These are phyloP conservation scores for Pantherophis guttatus DNA, from an alignment of 2,113 vertebrate species.

Conservation along the genomic window DNA sequence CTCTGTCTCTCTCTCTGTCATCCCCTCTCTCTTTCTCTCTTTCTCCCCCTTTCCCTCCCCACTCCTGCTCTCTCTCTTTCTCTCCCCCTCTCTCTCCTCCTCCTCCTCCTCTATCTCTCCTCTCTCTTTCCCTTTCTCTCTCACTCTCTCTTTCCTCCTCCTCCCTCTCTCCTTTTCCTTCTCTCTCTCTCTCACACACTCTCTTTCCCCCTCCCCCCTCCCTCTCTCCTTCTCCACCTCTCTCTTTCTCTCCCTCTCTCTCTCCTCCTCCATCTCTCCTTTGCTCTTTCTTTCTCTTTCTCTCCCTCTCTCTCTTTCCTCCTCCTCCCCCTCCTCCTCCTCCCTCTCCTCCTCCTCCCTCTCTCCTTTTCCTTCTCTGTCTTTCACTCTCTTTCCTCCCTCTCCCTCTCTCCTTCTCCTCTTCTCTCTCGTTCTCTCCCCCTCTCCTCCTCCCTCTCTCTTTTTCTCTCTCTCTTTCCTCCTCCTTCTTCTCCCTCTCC, in stretches of 20 bases:
- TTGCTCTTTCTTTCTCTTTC: too few relatives aligned
- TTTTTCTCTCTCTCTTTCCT: background rate
- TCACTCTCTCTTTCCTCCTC: too few relatives aligned
- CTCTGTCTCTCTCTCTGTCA: background rate
- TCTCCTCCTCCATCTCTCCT: background rate
- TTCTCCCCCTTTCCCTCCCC: background rate
- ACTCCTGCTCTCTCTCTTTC: background rate
- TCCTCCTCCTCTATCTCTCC: too few relatives aligned
- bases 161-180: too few relatives aligned
- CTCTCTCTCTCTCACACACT: too few relatives aligned
- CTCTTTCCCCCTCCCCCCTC: background rate
- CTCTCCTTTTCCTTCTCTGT: fast-evolving
- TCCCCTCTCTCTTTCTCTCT: constrained; percentile 4
- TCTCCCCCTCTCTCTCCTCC: background rate
- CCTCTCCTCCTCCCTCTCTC: background rate
- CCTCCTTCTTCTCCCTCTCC: background rate
- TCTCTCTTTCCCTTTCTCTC: too few relatives aligned
- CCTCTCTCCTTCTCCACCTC: too few relatives aligned
- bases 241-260: background rate
- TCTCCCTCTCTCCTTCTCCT: background rate
- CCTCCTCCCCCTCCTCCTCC: background rate
- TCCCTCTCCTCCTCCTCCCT: background rate
- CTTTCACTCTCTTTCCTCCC: too few relatives aligned
- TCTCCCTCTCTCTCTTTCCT: too few relatives aligned
- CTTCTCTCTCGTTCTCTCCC: background rate